Percentiles rank a stretch among this genome's conserved stretches.
phyloP scores from a whole-genome alignment of 2,113 vertebrate species.

The Prietella phreatophila region DNA sequence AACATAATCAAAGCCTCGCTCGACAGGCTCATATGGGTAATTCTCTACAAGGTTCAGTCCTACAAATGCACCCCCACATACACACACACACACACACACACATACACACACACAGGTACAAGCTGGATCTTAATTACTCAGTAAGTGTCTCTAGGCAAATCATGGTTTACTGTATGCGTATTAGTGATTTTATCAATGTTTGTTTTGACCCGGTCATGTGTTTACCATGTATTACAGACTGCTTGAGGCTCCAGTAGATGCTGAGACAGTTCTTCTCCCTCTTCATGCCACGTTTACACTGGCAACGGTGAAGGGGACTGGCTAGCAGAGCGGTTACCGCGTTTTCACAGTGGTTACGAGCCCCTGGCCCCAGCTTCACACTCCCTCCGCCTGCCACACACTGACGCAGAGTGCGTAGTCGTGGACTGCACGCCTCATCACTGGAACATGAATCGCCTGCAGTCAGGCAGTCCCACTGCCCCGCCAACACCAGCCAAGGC shows the following conservation, averaged over 20 bases:
- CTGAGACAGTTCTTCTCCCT: slow-evolving; percentile 91
- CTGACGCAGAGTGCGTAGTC: slow-evolving; percentile 86
- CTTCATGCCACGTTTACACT: slow-evolving; percentile 91
- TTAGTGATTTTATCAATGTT: slow-evolving; percentile 34
- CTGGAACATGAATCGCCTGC: slow-evolving; percentile 85
- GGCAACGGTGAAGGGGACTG: slow-evolving; percentile 87
- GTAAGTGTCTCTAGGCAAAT: slow-evolving; percentile 25
- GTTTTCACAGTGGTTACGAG: slow-evolving; percentile 84
- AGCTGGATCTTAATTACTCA: slow-evolving; percentile 34
- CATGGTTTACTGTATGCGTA: slow-evolving; percentile 11
- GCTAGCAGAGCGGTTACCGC: slow-evolving; percentile 83
- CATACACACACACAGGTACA: background rate
- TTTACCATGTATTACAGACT: slow-evolving; percentile 86
- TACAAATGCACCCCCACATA: slow-evolving; percentile 55
- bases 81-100: slow-evolving; percentile 23
- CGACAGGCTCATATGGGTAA: slow-evolving; percentile 84
- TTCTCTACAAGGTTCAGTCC: slow-evolving; percentile 83
- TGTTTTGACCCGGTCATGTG: slow-evolving; percentile 1
- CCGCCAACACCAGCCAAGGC: slow-evolving; percentile 58
- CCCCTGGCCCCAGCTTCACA: slow-evolving; percentile 82
- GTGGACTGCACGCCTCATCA: slow-evolving; percentile 86
- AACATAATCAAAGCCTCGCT: slow-evolving; percentile 83
- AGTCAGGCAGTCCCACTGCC: slow-evolving; percentile 81
- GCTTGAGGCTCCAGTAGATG: slow-evolving; percentile 93
- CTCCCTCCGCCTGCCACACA: slow-evolving; percentile 88